Evolutionary conservation across 2,888 invertebrate species (phyloP).

Genomic region (Drosophila ezoana): DNA sequence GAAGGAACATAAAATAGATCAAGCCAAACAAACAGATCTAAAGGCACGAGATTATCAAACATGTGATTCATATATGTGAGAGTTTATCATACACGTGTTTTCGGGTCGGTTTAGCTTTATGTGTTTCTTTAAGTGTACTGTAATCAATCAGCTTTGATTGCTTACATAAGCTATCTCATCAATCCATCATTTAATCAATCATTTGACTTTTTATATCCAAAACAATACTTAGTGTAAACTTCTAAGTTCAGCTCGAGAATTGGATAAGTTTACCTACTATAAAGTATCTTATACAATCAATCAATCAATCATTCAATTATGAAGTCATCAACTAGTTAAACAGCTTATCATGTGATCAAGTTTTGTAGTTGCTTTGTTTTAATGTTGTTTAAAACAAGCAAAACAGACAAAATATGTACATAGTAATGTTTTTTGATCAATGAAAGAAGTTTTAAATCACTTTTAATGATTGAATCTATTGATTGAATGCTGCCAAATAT

Average conservation of each 20-base stretch:
- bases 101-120: neutral
- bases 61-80: neutral
- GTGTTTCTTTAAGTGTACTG: neutral
- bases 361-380: too few relatives aligned
- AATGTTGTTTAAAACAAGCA: too few relatives aligned
- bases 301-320: slow-evolving; percentile 3
- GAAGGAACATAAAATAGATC: slow-evolving; percentile 10
- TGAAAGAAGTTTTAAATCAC: neutral
- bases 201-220: too few relatives aligned
- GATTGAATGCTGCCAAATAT: neutral
- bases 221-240: too few relatives aligned
- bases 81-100: slow-evolving; percentile 8
- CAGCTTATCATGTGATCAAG: neutral
- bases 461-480: neutral
- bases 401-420: neutral
- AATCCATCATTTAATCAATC: slow-evolving; percentile 8
- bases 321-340: too few relatives aligned
- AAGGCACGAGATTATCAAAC: neutral
- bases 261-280: too few relatives aligned
- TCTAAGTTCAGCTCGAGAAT: too few relatives aligned
- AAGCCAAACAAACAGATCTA: slow-evolving; percentile 14
- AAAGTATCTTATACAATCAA: neutral
- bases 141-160: too few relatives aligned
- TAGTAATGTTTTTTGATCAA: slow-evolving; percentile 3
- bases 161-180: neutral